Conservation (phyloP, 2,888 invertebrate species). For the Habrosyne pyritoides region DNA sequence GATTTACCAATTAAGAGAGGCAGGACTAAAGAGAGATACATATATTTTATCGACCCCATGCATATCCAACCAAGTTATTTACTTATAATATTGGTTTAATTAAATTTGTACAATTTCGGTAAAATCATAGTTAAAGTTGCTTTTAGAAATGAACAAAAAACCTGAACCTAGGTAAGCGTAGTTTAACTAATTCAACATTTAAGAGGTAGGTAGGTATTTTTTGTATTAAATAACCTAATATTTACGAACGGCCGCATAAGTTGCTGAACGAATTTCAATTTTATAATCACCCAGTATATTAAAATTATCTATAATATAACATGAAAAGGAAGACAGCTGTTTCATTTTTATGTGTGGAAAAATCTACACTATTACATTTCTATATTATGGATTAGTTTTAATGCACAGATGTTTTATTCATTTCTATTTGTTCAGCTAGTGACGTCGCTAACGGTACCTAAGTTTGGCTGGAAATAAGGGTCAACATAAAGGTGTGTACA, state of each 20-base stretch:
- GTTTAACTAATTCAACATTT: neutral
- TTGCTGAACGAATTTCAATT: too few relatives aligned
- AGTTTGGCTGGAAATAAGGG: neutral
- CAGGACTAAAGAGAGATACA: conserved; percentile 1
- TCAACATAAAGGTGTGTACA: neutral
- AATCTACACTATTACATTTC: too few relatives aligned
- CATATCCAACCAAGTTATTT: neutral
- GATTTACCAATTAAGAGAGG: neutral
- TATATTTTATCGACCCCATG: neutral
- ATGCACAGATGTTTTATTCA: too few relatives aligned
- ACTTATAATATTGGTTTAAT: neutral
- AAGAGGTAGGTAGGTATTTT: neutral
- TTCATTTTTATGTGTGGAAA: too few relatives aligned
- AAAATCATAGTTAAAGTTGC: neutral
- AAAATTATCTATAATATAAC: too few relatives aligned
- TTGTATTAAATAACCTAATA: neutral
- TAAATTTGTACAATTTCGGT: neutral
- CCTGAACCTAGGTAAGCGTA: neutral
- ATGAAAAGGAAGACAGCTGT: too few relatives aligned
- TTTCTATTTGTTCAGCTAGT: too few relatives aligned
- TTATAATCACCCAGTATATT: too few relatives aligned
- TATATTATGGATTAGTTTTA: too few relatives aligned
- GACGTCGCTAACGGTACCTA: too few relatives aligned
- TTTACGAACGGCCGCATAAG: too few relatives aligned
- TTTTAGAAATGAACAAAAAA: too few relatives aligned